These are phyloP conservation scores for Lutraria rhynchaena DNA, from an alignment of 1,140 invertebrate genomes.

Conservation along the genomic window DNA sequence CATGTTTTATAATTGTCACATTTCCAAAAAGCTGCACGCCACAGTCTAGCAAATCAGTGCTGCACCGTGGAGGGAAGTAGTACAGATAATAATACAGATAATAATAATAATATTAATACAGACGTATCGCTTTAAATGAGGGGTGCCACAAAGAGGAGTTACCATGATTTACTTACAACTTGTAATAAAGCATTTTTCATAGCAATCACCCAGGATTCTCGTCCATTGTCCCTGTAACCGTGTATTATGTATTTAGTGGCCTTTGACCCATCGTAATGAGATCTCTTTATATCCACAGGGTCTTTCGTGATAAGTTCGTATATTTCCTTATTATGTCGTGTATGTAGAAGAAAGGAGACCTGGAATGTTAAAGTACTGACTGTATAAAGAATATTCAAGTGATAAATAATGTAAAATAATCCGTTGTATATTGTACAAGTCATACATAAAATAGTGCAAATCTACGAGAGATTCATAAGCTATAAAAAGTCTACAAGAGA, in stretches of 20 bases:
- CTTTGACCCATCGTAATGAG: conserved; percentile 27
- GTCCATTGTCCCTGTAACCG: conserved; percentile 57
- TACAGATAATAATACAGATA: background rate
- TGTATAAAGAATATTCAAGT: background rate
- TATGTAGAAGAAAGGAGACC: conserved; percentile 82
- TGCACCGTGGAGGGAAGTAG: background rate
- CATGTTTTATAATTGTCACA: too few relatives aligned
- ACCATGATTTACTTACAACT: conserved; percentile 87
- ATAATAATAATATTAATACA: background rate
- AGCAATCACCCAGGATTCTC: conserved; percentile 50
- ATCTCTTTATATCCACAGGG: background rate
- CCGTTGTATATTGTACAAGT: background rate
- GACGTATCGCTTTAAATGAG: background rate
- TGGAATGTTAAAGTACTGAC: too few relatives aligned
- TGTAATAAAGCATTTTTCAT: conserved; percentile 56
- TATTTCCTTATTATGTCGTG: conserved; percentile 39
- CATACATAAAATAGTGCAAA: too few relatives aligned
- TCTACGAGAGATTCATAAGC: too few relatives aligned
- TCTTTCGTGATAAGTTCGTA: conserved; percentile 29
- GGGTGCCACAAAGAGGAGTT: background rate
- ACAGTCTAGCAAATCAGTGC: too few relatives aligned
- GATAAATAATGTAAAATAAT: background rate
- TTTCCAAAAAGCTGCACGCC: too few relatives aligned
- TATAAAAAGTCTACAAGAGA: too few relatives aligned
- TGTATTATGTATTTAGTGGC: conserved; percentile 62